Conservation (phyloP, 1,140 invertebrate species). For the Drosophila grimshawi region DNA sequence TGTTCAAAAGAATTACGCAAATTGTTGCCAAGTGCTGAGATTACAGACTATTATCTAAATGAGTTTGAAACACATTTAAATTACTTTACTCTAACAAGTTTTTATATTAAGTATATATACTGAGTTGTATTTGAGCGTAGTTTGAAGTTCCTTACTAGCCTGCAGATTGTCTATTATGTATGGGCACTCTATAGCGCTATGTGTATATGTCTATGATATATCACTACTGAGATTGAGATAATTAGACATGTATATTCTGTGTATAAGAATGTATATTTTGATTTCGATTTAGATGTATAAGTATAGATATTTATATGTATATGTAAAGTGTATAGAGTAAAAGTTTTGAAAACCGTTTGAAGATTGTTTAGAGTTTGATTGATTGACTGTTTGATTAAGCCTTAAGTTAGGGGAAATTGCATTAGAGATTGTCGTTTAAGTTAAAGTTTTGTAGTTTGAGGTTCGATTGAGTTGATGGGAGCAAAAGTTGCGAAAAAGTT, state of each 20-base stretch:
- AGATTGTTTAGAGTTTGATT: constrained; percentile 74
- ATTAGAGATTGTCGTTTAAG: constrained; percentile 68
- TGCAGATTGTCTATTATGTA: constrained; percentile 42
- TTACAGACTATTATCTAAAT: constrained; percentile 10
- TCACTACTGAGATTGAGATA: constrained; percentile 64
- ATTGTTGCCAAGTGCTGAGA: constrained; percentile 62
- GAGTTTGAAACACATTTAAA: constrained; percentile 36
- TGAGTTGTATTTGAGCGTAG: constrained; percentile 54
- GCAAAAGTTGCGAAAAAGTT: constrained; percentile 74
- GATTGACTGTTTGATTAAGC: constrained; percentile 62
- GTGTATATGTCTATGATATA: constrained; percentile 37
- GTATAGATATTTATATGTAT: constrained; percentile 41
- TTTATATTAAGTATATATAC: constrained; percentile 29
- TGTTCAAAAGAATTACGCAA: constrained; percentile 70
- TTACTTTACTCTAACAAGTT: constrained; percentile 16
- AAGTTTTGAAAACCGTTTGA: constrained; percentile 77
- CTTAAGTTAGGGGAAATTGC: constrained; percentile 57
- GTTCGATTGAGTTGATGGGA: constrained; percentile 64
- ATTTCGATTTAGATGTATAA: constrained; percentile 34
- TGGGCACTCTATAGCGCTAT: constrained; percentile 30
- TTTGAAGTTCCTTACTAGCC: constrained; percentile 23
- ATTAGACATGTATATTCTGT: constrained; percentile 51
- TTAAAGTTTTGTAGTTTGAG: constrained; percentile 57
- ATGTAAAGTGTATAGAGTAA: constrained; percentile 45
- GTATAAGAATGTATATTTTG: constrained; percentile 19